Conservation (phyloP, 1,140 invertebrate genomes). For the Aphaenogaster floridana region DNA sequence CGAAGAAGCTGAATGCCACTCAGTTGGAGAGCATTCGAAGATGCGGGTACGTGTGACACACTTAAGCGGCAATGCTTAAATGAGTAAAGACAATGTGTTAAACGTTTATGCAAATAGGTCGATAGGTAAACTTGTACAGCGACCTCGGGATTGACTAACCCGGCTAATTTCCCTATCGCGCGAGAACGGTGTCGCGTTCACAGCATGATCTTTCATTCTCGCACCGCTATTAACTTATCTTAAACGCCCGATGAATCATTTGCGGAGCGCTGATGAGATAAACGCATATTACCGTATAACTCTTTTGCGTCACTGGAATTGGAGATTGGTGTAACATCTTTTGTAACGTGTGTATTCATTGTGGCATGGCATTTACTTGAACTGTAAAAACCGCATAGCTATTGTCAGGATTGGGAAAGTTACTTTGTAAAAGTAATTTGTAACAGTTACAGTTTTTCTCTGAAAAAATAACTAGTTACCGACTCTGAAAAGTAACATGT, state of each 20-base stretch:
- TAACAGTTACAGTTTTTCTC: too few relatives aligned
- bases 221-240: slow-evolving; percentile 36
- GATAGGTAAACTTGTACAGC: slow-evolving; percentile 45
- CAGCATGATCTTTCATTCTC: slow-evolving; percentile 33
- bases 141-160: slow-evolving; percentile 30
- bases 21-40: slow-evolving; percentile 95
- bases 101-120: slow-evolving; percentile 33
- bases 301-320: slow-evolving; percentile 29
- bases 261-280: neutral
- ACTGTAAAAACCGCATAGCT: slow-evolving; percentile 5
- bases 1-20: slow-evolving; percentile 94
- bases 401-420: too few relatives aligned
- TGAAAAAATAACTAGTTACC: too few relatives aligned
- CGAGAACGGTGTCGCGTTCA: slow-evolving; percentile 34
- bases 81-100: slow-evolving; percentile 44
- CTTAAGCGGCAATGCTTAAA: slow-evolving; percentile 73
- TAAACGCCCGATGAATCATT: neutral
- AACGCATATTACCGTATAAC: slow-evolving; percentile 15
- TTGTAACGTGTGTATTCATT: slow-evolving; percentile 17
- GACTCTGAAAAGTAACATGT: too few relatives aligned
- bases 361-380: slow-evolving; percentile 18
- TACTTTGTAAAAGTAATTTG: too few relatives aligned
- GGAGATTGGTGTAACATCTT: slow-evolving; percentile 22
- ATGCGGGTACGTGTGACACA: slow-evolving; percentile 92
- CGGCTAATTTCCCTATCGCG: slow-evolving; percentile 3